Percentiles rank a stretch among this genome's conserved stretches.
Evolutionary conservation across 1,140 invertebrate genomes (phyloP).

Genomic region (Atta texana): DNA sequence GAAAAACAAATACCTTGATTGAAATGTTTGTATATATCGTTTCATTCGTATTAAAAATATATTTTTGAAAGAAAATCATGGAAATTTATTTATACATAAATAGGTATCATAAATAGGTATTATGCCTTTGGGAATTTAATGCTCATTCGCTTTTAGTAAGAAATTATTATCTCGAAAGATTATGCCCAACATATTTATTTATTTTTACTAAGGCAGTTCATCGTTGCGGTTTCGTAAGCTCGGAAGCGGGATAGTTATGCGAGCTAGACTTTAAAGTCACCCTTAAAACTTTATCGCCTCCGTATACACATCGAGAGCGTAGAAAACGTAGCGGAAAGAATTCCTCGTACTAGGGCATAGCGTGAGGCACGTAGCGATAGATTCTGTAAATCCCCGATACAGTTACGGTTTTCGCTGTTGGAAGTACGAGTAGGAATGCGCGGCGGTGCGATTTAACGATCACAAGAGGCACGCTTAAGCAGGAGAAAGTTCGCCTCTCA

Average conservation of each 20-base stretch:
- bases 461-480: slow-evolving; percentile 31
- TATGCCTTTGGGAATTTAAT: slow-evolving; percentile 8
- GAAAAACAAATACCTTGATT: no score
- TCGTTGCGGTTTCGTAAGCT: slow-evolving; percentile 46
- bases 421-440: slow-evolving; percentile 16
- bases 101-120: background rate
- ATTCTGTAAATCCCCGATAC: slow-evolving; percentile 57
- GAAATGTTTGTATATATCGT: no score
- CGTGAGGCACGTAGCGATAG: slow-evolving; percentile 49
- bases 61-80: no score
- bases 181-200: slow-evolving; percentile 5
- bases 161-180: background rate
- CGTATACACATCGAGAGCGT: slow-evolving; percentile 22
- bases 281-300: slow-evolving; percentile 57
- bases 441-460: slow-evolving; percentile 46
- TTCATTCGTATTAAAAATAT: no score
- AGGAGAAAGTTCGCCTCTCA: slow-evolving; percentile 45
- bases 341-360: slow-evolving; percentile 18
- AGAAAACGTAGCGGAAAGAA: slow-evolving; percentile 53
- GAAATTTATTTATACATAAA: no score
- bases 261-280: slow-evolving; percentile 36
- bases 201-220: slow-evolving; percentile 3
- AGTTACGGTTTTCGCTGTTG: slow-evolving; percentile 38
- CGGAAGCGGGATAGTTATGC: background rate
- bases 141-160: background rate